Evolutionary conservation across 2,113 vertebrate species (phyloP).

Genomic region (Colius striatus): DNA sequence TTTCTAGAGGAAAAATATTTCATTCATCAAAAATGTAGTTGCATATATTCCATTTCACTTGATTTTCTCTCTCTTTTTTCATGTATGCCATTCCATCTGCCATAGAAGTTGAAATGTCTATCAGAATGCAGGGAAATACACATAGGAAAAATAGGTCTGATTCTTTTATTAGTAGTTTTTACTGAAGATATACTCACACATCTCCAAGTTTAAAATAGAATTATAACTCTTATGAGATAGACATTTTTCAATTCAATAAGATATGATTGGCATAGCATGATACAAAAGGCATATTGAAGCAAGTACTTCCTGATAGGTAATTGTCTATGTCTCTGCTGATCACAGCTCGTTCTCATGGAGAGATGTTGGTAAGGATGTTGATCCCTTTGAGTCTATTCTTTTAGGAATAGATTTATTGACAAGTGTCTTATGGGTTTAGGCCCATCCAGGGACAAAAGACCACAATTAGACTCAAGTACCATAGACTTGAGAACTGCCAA

Average conservation of each 20-base stretch:
- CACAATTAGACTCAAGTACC: no score
- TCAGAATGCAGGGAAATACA: neutral
- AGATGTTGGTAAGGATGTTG: neutral
- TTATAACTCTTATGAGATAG: neutral
- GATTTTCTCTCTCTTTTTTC: neutral
- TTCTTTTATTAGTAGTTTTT: neutral
- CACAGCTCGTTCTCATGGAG: neutral
- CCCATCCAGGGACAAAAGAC: no score
- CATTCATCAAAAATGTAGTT: neutral
- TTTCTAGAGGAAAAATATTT: neutral
- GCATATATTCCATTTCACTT: neutral
- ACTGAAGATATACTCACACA: neutral
- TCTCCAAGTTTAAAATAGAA: neutral
- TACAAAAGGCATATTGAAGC: neutral
- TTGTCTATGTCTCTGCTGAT: neutral
- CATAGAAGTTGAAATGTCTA: neutral
- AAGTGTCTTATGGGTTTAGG: no score
- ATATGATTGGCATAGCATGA: neutral
- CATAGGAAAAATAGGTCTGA: neutral
- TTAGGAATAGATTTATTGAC: neutral
- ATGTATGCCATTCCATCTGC: neutral
- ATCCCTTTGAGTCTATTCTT: neutral
- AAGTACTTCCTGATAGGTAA: neutral
- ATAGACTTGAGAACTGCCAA: no score
- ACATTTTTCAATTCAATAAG: conserved; percentile 16